phyloP scores from a whole-genome alignment of 2,113 vertebrate species.

The Centropus bengalensis region DNA sequence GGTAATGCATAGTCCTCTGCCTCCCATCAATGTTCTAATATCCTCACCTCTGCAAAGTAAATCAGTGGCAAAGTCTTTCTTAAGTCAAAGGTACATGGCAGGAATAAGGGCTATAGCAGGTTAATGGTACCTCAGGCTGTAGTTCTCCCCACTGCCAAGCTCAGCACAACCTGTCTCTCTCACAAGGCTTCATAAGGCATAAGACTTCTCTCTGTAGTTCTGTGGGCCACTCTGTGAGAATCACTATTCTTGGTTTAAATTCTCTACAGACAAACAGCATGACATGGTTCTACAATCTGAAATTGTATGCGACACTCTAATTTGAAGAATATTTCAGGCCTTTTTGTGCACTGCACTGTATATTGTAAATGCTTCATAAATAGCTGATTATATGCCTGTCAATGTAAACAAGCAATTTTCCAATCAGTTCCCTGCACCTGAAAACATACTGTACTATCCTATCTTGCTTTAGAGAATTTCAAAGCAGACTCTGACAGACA shows the following conservation, averaged over 20 bases:
- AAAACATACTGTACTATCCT: not conserved
- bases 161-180: not conserved
- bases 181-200: not conserved
- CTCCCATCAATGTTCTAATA: not conserved
- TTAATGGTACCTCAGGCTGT: accelerated
- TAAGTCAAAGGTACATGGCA: not conserved
- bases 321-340: not conserved
- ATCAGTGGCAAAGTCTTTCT: not conserved
- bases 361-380: not conserved
- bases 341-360: not conserved
- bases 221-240: not conserved
- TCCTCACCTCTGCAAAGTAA: not conserved
- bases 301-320: not conserved
- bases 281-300: not conserved
- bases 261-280: not conserved
- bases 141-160: not conserved
- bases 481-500: not conserved
- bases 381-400: not conserved
- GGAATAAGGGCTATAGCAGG: accelerated
- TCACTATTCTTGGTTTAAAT: not conserved
- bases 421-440: not conserved
- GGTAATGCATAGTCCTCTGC: not conserved
- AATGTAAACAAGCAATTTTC: not conserved
- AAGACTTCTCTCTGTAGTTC: not conserved
- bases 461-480: slow-evolving; percentile 1